Conservation (phyloP, 2,797 vertebrate genomes). For the Leptodactylus fallax region DNA sequence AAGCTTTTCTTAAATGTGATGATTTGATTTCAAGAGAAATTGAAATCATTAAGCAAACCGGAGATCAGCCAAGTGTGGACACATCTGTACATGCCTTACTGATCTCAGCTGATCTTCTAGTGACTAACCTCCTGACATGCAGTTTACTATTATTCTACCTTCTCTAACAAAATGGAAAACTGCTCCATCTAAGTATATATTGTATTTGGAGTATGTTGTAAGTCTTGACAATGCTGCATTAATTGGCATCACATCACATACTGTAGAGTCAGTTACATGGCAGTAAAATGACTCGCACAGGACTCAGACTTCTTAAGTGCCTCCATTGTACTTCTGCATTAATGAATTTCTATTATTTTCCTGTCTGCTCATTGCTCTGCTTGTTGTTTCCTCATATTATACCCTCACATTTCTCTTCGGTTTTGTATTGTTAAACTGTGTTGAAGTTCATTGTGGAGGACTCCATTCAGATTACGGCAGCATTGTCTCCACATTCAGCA, state of each 20-base stretch:
- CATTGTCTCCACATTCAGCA: conserved; percentile 47
- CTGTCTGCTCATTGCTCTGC: conserved; percentile 15
- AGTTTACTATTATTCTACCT: not conserved
- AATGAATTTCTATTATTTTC: conserved; percentile 55
- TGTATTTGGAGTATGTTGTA: not conserved
- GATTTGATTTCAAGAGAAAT: too few relatives aligned
- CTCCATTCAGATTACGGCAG: conserved; percentile 54
- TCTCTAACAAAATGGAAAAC: not conserved
- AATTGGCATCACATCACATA: conserved; percentile 17
- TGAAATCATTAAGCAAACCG: too few relatives aligned
- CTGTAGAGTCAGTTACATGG: conserved; percentile 2
- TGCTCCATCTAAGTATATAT: too few relatives aligned
- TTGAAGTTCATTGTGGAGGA: conserved; percentile 54
- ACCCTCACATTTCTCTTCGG: conserved; percentile 41
- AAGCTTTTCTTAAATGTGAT: too few relatives aligned
- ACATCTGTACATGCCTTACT: too few relatives aligned
- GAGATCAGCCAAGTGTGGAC: too few relatives aligned
- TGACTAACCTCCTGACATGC: too few relatives aligned
- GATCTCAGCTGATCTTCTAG: not conserved
- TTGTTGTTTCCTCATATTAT: conserved; percentile 58
- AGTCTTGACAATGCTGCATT: not conserved
- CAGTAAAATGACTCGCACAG: conserved; percentile 19
- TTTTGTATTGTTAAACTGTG: conserved; percentile 27
- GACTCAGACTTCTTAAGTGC: conserved; percentile 24
- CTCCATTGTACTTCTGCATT: conserved; percentile 37